Evolutionary conservation across 2,888 invertebrate species (phyloP), one percentile per base, ranked within the genome.

Genomic region (Phorcus lineatus): DNA sequence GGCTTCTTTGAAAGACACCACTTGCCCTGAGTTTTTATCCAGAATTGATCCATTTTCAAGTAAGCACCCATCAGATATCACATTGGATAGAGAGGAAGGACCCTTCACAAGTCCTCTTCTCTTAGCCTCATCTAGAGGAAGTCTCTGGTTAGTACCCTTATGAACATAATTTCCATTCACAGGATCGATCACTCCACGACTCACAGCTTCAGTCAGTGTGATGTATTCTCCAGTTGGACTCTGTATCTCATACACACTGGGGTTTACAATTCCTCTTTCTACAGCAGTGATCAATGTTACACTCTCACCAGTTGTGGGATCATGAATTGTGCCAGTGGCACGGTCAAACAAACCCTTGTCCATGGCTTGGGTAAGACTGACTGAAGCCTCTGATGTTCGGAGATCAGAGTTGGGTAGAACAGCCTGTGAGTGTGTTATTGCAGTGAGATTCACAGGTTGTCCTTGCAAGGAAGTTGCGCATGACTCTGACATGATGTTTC

Each of bases 151-250:
- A 57, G 95, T 95, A 67, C 95, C 93, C 0, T 96, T 96, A 94
- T 97, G 97, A 74, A 95, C 94, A 31, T 96, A 96, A 89, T 95
- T 95, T n/a, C 97, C 97, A 79, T 87, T 88, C 79, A 89, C 87
- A 55, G 93, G 96, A 93, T 99, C 98, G 79, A 99, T 95, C 85
- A 98, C 96, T 86, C 97, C 95, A 94, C 96, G 95, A 86, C 96
- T 95, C 85, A 99, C 97, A 11, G 98, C 98, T 94, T 99, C 97
- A 85, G 97, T 96, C 76, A 99, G 96, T 17, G 98, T 97, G 89
- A 99, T 94, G 85, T 96, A 95, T 92, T 97, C 96, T 86, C 96
- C 97, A 0, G 97, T 97, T 89, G 97, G 97, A 94, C 98, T 96
- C 66, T 86, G 95, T 87, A 96, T 95, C 91, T 97, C 96, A 79